Base-by-base conservation (phyloP, 2,797 vertebrate species). In the Naso thynnoides region DNA sequence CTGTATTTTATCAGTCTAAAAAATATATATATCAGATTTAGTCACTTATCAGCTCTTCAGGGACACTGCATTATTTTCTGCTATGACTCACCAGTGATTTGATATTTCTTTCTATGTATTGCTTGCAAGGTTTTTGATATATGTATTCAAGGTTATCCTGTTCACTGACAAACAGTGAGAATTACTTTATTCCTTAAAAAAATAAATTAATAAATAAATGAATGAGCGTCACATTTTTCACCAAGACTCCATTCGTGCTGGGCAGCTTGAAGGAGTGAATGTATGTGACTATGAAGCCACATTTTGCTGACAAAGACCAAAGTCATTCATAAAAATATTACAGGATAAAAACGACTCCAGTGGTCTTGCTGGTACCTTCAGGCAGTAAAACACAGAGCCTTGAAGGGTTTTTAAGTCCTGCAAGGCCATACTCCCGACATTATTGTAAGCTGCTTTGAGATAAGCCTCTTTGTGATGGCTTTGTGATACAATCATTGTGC, bases 391-490 rank as follows among this genome's bases (percentile, higher is more conserved):
- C 70, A 39, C 47, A 6, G 61, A 60, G 73, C 50, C 33, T 61
- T 62, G 41, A 48, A 55, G 67, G 38, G 42, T 63, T 71, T 82
- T 71, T 82, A 71, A 59, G 68, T 59, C 55, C n/a, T 70, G 61
- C 61, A 19, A 31, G 78, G 81, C 76, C 73, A 33, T 45, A 66
- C 65, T 84, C 70, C 82, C 75, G 55, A 87, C 83, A 71, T 86
- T 57, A 79, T 9, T 73, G 66, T 81, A 84, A 89, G 87, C 81
- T 26, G 49, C 86, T 90, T 88, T 66, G 11, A 73, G 81, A 85
- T 87, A 88, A 90, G 85, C 81, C 69, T 88, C 85, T 91, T 85
- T 85, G 87, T 86, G 75, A 58, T 27, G 19, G 79, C 58, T 80
- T 79, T 2, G 36, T 81, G 86, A 89, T 86, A 82, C 70, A 3